Evolutionary conservation across 2,113 vertebrate genomes (phyloP), one percentile per base, ranked within the genome.

Genomic region (Ceuthmochares aereus): DNA sequence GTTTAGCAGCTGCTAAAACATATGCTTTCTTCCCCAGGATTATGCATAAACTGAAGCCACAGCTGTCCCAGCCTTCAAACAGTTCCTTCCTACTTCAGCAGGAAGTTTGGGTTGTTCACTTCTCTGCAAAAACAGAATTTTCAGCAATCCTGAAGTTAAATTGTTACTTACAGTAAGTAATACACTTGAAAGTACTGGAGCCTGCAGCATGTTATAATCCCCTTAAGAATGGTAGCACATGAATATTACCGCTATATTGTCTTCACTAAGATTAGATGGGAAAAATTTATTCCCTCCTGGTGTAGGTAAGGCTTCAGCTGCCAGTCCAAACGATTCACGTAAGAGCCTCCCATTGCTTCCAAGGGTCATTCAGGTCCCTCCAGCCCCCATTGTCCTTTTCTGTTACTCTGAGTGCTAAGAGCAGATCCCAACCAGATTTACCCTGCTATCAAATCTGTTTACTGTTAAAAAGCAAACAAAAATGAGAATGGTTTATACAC

Each of bases 401-500:
- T 80, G 16, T n/a, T 27, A 12, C 5, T 64, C 5, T 26, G 6
- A 0, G 0, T 7, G 18, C 42, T 29, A 30, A 19, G 12, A 60
- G n/a, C 49, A 62, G 68, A 59, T 93, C 37, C 68, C 64, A 84
- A 32, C 2, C 25, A 29, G 42, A 66, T 7, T n/a, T 10, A 17
- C 30, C 75, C 49, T 34, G 26, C 75, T 51, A 42, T 26, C 29
- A n/a, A 23, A 40, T 36, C 62, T 30, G 27, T 21, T 40, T 0
- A 6, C 16, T 22, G 42, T 12, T 43, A 85, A 81, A 56, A 59
- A 67, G 54, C 70, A 54, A 72, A 55, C 40, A 67, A 32, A 30
- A 75, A 7, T 3, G 0, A 1, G 3, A 37, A 55, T 5, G 12
- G 64, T 29, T 72, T 42, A 63, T 1, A n/a, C 14, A 12, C 14